These are phyloP conservation scores for Sebastiscus tertius DNA, from an alignment of 2,797 vertebrate genomes.

Conservation along the genomic window DNA sequence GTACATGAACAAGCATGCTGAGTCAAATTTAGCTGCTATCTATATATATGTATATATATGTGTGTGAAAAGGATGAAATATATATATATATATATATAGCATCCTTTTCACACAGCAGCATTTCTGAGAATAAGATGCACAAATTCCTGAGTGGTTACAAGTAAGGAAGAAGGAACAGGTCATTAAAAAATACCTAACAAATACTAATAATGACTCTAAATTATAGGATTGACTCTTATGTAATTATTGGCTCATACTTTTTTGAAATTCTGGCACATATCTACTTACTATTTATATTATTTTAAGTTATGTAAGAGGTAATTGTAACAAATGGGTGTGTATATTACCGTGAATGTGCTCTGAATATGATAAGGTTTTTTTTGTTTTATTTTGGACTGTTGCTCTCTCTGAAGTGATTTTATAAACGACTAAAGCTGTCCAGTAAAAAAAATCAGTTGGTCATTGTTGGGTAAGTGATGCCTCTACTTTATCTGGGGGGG, in stretches of 20 bases:
- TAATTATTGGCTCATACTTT: neutral
- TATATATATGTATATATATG: too few relatives aligned
- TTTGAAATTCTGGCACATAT: neutral
- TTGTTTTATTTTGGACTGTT: neutral
- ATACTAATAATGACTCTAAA: neutral
- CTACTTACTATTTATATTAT: neutral
- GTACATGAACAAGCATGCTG: too few relatives aligned
- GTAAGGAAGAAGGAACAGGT: neutral
- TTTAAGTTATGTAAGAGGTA: neutral
- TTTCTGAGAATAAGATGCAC: neutral
- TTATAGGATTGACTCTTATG: neutral
- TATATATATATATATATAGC: too few relatives aligned
- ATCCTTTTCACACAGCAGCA: neutral
- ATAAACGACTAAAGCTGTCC: neutral
- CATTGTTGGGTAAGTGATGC: neutral
- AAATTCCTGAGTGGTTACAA: neutral
- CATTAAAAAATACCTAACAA: neutral
- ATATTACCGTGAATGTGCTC: neutral
- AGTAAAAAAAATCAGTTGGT: neutral
- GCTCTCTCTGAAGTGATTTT: neutral
- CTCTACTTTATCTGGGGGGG: neutral
- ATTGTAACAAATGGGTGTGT: neutral
- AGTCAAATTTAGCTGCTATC: neutral
- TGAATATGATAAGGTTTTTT: neutral
- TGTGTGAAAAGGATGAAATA: too few relatives aligned